Percentiles rank a stretch among this genome's conserved stretches.
Conservation (phyloP, 2,888 invertebrate genomes). For the Nasonia oneida region DNA sequence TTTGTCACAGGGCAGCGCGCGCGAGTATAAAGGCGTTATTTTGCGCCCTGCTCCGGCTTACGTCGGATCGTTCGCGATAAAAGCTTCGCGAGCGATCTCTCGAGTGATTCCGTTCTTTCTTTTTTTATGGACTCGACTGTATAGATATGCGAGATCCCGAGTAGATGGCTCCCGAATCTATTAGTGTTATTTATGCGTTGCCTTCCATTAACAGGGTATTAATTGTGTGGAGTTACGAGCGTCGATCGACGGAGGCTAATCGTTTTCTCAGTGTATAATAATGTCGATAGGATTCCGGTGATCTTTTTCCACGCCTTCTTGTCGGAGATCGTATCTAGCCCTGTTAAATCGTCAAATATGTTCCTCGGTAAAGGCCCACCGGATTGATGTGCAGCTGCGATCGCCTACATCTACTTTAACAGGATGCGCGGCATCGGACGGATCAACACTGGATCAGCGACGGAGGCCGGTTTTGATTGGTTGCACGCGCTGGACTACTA, state of each 20-base stretch:
- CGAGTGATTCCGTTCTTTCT: neutral
- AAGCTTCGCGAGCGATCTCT: neutral
- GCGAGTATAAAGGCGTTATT: constrained; percentile 2
- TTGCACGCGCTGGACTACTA: neutral
- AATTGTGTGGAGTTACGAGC: neutral
- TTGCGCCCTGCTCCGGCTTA: neutral
- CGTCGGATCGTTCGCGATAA: neutral
- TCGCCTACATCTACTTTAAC: constrained; percentile 2
- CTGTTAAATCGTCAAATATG: constrained; percentile 21
- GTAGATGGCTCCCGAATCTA: neutral
- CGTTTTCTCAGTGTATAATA: neutral
- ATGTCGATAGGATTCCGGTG: neutral
- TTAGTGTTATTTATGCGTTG: neutral
- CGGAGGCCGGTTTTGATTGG: constrained; percentile 33
- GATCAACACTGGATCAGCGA: constrained; percentile 24
- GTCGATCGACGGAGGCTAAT: neutral
- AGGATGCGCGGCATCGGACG: neutral
- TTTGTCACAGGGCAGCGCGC: neutral
- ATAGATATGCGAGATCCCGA: neutral
- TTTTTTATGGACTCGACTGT: neutral
- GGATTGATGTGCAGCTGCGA: constrained; percentile 6
- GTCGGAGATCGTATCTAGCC: neutral
- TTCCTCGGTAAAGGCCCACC: neutral
- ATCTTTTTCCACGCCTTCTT: neutral
- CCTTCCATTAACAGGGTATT: neutral